These are phyloP conservation scores for Hemicrepidius hirtus DNA, from an alignment of 2,888 invertebrate genomes.

Conservation along the genomic window DNA sequence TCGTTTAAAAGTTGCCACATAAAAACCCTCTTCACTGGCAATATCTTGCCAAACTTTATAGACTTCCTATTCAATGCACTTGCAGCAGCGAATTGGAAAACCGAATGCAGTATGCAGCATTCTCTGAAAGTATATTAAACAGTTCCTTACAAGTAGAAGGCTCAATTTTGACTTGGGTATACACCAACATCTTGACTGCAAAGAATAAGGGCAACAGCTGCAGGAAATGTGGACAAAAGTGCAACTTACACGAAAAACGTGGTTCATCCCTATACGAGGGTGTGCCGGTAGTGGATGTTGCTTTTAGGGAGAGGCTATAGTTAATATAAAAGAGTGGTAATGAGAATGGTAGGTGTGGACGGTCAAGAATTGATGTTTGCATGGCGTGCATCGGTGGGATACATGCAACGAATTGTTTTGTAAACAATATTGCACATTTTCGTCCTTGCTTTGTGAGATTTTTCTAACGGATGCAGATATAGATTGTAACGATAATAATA, in stretches of 20 bases:
- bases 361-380: constrained; percentile 55
- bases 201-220: constrained; percentile 24
- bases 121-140: constrained; percentile 15
- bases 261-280: constrained; percentile 38
- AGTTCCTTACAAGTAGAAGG: too few species aligned
- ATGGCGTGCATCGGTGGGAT: constrained; percentile 56
- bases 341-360: constrained; percentile 56
- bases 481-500: background rate
- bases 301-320: constrained; percentile 49
- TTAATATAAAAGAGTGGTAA: constrained; percentile 56
- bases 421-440: constrained; percentile 34
- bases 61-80: constrained; percentile 38
- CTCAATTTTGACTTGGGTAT: background rate
- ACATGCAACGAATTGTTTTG: constrained; percentile 38
- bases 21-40: constrained; percentile 24
- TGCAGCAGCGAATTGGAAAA: constrained; percentile 27
- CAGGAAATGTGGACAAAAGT: constrained; percentile 28
- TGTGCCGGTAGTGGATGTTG: constrained; percentile 39
- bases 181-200: background rate
- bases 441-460: background rate
- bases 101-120: constrained; percentile 26
- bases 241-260: constrained; percentile 24
- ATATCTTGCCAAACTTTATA: constrained; percentile 38
- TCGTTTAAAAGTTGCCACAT: constrained; percentile 42
- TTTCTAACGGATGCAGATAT: too few species aligned